Base-by-base conservation (phyloP, 1,140 invertebrate species). In the Hyposmocoma kahamanoa region DNA sequence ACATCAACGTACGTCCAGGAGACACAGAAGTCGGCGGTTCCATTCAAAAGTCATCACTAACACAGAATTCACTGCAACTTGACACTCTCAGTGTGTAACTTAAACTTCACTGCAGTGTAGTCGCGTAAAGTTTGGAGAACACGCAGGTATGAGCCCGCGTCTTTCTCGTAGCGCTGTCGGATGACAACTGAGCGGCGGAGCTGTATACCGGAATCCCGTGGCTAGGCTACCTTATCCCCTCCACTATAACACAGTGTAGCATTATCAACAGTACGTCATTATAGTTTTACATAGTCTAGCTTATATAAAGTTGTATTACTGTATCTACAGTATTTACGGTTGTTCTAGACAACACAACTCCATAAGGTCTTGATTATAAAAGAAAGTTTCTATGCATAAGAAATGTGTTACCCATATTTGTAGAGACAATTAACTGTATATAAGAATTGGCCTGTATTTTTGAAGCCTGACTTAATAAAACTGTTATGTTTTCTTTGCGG, bases 61-160 rank as follows among this genome's bases (percentile, higher is more conserved):
- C 68, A 77, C 74, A 59, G n/a, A n/a, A n/a, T 49, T 53, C 59
- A 70, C 58, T 69, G 68, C 67, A 76, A 79, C 67, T 71, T 51
- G 70, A 84, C 78, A 77, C 74, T 73, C 58, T 71, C 67, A 71
- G 70, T 78, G 65, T 62, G 58, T 56, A 47, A n/a, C n/a, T n/a
- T 51, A 47, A 47, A 42, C 20, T 59, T 60, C 62, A 71, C 68
- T 75, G 66, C 66, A 69, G 65, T 73, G 68, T 62, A 72, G 72
- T 80, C 75, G 75, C 75, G 78, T 66, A 80, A 81, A 69, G 81
- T 81, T 64, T 67, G 59, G 76, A 82, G 79, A 83, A 84, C 79
- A 83, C 79, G 74, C 70, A 50, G 70, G 57, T 59, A 30, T 53
- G 38, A 51, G 69, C 54, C 65, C 68, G 76, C 79, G 79, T 83